Conservation (phyloP, 2,113 vertebrate species). For the Charina bottae region DNA sequence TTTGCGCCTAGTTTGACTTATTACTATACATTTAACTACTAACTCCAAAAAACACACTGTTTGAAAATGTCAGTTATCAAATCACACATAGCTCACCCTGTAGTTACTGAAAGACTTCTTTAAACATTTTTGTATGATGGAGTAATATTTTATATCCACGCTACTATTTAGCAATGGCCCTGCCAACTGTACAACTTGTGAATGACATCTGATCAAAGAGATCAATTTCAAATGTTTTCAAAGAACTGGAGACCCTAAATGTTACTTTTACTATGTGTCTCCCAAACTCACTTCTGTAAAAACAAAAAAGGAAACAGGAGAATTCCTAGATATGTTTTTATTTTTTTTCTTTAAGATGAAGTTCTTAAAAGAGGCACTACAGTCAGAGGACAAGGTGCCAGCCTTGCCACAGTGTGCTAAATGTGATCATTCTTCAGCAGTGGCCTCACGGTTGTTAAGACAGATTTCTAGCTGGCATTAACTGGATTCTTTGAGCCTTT, state of each 20-base stretch:
- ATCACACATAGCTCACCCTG: constrained; percentile 56
- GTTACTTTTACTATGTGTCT: background rate
- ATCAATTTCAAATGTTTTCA: background rate
- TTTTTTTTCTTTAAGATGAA: background rate
- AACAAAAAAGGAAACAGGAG: background rate
- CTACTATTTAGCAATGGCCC: constrained; percentile 43
- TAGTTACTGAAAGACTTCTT: constrained; percentile 55
- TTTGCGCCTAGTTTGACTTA: constrained; percentile 38
- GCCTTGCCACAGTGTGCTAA: background rate
- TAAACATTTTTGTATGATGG: constrained; percentile 25
- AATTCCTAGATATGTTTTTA: background rate
- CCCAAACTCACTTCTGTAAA: background rate
- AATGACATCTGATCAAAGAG: background rate
- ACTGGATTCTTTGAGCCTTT: background rate
- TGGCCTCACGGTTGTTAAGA: background rate
- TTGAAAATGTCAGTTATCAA: constrained; percentile 43
- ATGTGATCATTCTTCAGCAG: background rate
- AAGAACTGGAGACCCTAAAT: background rate
- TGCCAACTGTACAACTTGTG: background rate
- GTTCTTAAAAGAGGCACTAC: background rate
- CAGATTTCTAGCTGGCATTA: background rate
- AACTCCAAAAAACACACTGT: constrained; percentile 36
- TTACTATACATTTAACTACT: constrained; percentile 45
- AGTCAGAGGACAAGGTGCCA: background rate
- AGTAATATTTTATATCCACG: constrained; percentile 13